phyloP scores from a whole-genome alignment of 2,113 vertebrate genomes.

The Antigone vipio region DNA sequence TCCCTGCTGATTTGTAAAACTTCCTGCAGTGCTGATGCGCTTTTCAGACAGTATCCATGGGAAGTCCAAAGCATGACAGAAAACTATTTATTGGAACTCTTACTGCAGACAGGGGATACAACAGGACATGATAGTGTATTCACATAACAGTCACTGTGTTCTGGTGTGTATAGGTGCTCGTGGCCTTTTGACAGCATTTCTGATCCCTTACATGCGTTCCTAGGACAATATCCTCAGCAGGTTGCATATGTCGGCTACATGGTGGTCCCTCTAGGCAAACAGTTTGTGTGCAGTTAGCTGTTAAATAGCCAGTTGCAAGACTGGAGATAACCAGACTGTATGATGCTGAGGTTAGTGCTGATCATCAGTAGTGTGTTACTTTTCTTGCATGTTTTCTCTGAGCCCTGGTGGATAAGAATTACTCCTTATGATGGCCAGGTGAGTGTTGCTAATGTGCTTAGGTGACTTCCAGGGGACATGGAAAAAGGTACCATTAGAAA shows the following conservation, averaged over 20 bases:
- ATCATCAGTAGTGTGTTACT: background rate
- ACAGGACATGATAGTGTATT: background rate
- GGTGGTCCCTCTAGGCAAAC: background rate
- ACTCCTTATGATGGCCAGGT: background rate
- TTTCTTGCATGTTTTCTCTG: background rate
- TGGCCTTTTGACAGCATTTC: background rate
- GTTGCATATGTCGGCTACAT: rapidly evolving
- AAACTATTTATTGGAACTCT: background rate
- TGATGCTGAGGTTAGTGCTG: background rate
- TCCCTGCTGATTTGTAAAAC: background rate
- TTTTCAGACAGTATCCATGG: background rate
- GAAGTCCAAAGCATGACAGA: background rate
- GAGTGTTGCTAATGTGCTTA: background rate
- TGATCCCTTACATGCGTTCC: background rate
- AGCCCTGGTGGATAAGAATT: background rate
- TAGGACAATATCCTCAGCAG: background rate
- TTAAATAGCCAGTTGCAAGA: background rate
- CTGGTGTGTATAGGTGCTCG: background rate
- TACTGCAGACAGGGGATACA: background rate
- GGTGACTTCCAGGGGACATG: background rate
- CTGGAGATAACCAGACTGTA: background rate
- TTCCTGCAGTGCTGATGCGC: background rate
- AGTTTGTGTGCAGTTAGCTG: background rate
- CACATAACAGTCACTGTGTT: background rate
- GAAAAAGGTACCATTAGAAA: background rate